Evolutionary conservation across 23 tunicate species (phyloP).

Genomic region (Trididemnum nubilum): DNA sequence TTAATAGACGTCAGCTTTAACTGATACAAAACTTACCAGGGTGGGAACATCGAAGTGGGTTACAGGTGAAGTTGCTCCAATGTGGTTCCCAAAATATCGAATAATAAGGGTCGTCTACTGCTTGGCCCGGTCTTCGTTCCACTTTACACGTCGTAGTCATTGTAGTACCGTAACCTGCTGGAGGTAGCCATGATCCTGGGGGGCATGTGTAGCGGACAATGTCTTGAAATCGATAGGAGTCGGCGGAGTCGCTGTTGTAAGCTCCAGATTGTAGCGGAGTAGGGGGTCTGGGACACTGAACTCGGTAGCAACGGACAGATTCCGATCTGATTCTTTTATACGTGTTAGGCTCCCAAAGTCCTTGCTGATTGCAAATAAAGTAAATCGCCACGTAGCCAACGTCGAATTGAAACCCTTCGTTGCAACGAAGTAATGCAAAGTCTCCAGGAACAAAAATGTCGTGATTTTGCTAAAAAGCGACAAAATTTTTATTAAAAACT

Average conservation of each 20-base stretch:
- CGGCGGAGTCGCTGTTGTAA: background rate
- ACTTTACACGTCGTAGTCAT: background rate
- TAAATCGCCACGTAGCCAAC: background rate
- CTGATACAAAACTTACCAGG: slow-evolving; percentile 48
- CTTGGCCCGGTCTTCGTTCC: background rate
- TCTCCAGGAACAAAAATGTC: slow-evolving; percentile 56
- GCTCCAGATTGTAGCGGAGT: slow-evolving; percentile 24
- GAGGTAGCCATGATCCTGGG: slow-evolving; percentile 14
- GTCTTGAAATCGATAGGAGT: slow-evolving; percentile 28
- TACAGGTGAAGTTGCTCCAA: slow-evolving; percentile 2
- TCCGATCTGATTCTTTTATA: background rate
- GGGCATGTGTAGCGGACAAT: slow-evolving; percentile 45
- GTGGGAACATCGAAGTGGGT: slow-evolving; percentile 22
- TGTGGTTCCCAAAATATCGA: slow-evolving; percentile 39
- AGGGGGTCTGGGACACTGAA: slow-evolving; percentile 41
- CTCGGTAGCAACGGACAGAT: slow-evolving; percentile 22
- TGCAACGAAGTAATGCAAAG: slow-evolving; percentile 33
- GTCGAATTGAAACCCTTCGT: slow-evolving; percentile 53
- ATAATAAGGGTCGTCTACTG: slow-evolving; percentile 17
- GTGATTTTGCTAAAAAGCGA: background rate
- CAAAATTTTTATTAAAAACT: too few species aligned
- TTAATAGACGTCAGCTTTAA: too few species aligned
- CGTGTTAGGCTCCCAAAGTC: slow-evolving; percentile 49
- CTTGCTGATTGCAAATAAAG: slow-evolving; percentile 42
- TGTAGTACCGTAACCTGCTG: background rate